phyloP scores from a whole-genome alignment of 1,140 invertebrate genomes.

The Drosophila lacteicornis region DNA sequence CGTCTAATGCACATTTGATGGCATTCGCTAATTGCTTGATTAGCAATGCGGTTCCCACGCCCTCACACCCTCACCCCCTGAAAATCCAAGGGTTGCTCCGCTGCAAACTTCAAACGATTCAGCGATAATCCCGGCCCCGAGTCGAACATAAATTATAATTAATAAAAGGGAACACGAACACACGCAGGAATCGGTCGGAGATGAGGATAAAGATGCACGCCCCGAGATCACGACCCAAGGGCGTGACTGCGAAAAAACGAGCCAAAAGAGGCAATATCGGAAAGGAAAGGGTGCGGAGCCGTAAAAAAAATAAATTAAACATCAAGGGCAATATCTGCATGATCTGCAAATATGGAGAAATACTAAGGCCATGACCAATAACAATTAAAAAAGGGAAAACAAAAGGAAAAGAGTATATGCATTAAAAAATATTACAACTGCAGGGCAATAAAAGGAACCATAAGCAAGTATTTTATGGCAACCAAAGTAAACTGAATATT shows the following conservation, averaged over 20 bases:
- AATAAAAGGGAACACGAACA: conserved; percentile 61
- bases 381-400: conserved; percentile 2
- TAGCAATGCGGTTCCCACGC: conserved; percentile 74
- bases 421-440: neutral
- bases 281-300: conserved; percentile 22
- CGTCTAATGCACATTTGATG: conserved; percentile 79
- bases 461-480: neutral
- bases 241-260: conserved; percentile 48
- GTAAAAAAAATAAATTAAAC: conserved; percentile 34
- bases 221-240: conserved; percentile 50
- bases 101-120: conserved; percentile 38
- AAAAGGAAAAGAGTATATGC: neutral
- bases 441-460: too few species aligned
- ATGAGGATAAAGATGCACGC: conserved; percentile 23
- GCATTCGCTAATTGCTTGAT: conserved; percentile 81
- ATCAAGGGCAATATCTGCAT: conserved; percentile 33
- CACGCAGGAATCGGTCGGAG: conserved; percentile 4
- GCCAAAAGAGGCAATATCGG: conserved; percentile 17
- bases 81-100: conserved; percentile 14
- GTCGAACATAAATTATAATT: conserved; percentile 78
- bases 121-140: conserved; percentile 57
- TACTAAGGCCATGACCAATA: conserved; percentile 6
- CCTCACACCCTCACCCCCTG: conserved; percentile 36
- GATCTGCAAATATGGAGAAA: conserved; percentile 30
- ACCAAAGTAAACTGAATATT: neutral